A percentile compares a stretch with the other conserved stretches of the same genome.
Conservation (phyloP, 2,888 invertebrate genomes). For the Amaurobius ferox region DNA sequence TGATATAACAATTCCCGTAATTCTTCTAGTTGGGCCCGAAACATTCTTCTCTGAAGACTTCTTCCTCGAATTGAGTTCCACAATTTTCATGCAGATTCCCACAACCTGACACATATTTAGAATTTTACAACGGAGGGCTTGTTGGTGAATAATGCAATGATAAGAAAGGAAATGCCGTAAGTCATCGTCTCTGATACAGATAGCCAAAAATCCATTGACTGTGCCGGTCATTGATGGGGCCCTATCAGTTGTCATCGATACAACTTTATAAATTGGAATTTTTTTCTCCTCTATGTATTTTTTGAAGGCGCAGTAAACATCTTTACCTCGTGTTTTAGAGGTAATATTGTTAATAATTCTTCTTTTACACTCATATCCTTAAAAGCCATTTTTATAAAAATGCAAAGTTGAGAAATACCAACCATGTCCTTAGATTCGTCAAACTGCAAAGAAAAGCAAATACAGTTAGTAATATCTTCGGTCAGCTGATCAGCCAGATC, state of each 20-base stretch:
- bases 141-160: not conserved
- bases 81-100: not conserved
- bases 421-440: slow-evolving; percentile 17
- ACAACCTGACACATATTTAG: not conserved
- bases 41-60: not conserved
- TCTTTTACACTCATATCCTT: slow-evolving; percentile 17
- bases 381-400: slow-evolving; percentile 20
- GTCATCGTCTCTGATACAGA: not conserved
- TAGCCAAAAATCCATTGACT: slow-evolving; percentile 3
- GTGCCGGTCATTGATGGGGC: not conserved
- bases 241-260: not conserved
- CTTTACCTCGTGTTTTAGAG: not conserved
- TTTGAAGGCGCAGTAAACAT: not conserved
- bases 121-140: not conserved
- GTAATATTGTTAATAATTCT: not conserved
- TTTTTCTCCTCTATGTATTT: not conserved
- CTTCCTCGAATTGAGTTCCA: not conserved
- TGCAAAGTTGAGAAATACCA: not conserved
- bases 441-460: slow-evolving; percentile 17
- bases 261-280: not conserved
- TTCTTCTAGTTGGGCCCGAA: not conserved
- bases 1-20: not conserved
- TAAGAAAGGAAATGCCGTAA: not conserved
- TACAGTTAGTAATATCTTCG: not conserved
- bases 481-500: not conserved